Conservation (phyloP, 2,888 invertebrate species). For the Aelia acuminata region DNA sequence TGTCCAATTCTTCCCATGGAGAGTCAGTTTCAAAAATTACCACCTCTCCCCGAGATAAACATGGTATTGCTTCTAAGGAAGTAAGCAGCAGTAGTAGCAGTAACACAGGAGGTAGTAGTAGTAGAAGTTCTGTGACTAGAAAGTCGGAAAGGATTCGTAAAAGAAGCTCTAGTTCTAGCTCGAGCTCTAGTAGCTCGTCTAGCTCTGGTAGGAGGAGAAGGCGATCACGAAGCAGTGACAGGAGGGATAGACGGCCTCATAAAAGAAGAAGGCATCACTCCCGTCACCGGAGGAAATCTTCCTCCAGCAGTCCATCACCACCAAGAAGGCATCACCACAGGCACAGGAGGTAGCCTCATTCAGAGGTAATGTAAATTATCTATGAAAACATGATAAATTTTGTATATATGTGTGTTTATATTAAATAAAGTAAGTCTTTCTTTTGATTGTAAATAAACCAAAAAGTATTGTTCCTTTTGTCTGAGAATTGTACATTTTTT, state of each 20-base stretch:
- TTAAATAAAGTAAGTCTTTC: not conserved
- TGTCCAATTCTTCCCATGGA: not conserved
- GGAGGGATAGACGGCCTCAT: slow-evolving; percentile 42
- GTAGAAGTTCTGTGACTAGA: slow-evolving; percentile 42
- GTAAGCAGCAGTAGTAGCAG: slow-evolving; percentile 42
- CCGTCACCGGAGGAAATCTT: slow-evolving; percentile 2
- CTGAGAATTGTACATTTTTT: slow-evolving; percentile 17
- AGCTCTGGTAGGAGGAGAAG: slow-evolving; percentile 12
- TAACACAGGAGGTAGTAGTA: slow-evolving; percentile 43
- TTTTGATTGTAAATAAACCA: slow-evolving; percentile 27
- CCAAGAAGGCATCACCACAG: slow-evolving; percentile 11
- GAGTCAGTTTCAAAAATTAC: not conserved
- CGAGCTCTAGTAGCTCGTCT: slow-evolving; percentile 46
- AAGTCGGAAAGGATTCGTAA: slow-evolving; percentile 36
- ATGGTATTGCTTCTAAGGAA: not conserved
- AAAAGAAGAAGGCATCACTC: slow-evolving; percentile 49
- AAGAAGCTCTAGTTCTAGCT: slow-evolving; percentile 48
- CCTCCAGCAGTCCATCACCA: slow-evolving; percentile 39
- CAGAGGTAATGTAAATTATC: not conserved
- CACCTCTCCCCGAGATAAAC: not conserved
- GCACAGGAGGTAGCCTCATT: slow-evolving; percentile 57
- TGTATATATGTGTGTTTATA: slow-evolving; percentile 53
- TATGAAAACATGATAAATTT: slow-evolving; percentile 14
- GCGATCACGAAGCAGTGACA: slow-evolving; percentile 13
- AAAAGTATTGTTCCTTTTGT: slow-evolving; percentile 23